Base-by-base conservation (phyloP, 2,888 invertebrate genomes). In the Ophion obscuratus region DNA sequence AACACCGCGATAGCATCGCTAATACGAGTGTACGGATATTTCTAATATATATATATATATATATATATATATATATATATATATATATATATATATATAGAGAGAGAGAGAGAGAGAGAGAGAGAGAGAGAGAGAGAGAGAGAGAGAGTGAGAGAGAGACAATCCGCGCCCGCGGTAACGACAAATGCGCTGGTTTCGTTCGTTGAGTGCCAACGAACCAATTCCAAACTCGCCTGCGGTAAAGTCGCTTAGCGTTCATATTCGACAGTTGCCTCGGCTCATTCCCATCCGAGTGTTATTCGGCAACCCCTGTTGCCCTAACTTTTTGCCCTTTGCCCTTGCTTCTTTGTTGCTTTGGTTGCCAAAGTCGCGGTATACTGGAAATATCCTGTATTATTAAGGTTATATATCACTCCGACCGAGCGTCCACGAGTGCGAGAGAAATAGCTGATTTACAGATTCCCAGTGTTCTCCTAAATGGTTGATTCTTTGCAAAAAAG, bases 201-300 rank as follows among this genome's bases (percentile, higher is more conserved):
- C 76, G 80, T 77, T 84, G 86, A 86, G 82, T 80, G 70, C 85
- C 88, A 87, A 86, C 85, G 77, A 87, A 86, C 87, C 88, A 88
- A 88, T 88, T 88, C 78, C 81, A 82, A 76, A 67, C 70, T 40
- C 44, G 27, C 61, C 70, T 66, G 47, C 64, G 53, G 36, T 31
- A 78, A 61, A n/a, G 40, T 61, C 78, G 57, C 67, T 67, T 57
- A 66, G 67, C 57, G 40, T 40, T 40, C 40, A 40, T 40, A 40
- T 40, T 40, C 40, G 40, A 40, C 40, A 40, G 40, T 67, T 53
- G n/a, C 31, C 74, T 24, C 47, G 70, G 44, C 53, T 64, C 53
- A 53, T 66, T 66, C 36, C 40, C 40, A 40, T 40, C 1, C 40
- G 40, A 40, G 40, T 40, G 40, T 40, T 40, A 40, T 40, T 40